phyloP scores from a whole-genome alignment of 2,797 vertebrate genomes.

The Tokudaia muenninki region DNA sequence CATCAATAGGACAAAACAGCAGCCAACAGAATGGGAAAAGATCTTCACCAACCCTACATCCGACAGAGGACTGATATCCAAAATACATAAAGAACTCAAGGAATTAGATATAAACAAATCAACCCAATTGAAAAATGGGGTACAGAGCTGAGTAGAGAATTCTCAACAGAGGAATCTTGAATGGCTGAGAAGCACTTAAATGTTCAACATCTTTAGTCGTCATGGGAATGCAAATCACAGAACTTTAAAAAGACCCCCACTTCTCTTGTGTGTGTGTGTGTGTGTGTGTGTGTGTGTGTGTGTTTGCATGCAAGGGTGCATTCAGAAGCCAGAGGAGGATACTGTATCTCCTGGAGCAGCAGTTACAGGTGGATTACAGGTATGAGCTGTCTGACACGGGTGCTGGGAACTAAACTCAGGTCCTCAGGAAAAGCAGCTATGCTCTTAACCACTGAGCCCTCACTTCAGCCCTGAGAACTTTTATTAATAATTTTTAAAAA shows the following conservation, averaged over 20 bases:
- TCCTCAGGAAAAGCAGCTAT: neutral
- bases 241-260: too few species aligned
- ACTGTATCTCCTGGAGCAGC: neutral
- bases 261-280: too few species aligned
- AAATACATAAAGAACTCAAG: neutral
- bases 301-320: neutral
- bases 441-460: too few species aligned
- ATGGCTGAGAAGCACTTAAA: neutral
- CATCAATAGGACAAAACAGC: neutral
- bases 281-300: neutral
- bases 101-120: neutral
- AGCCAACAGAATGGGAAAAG: neutral
- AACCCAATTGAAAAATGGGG: neutral
- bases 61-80: too few species aligned
- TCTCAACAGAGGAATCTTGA: neutral
- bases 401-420: neutral
- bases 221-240: neutral
- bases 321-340: neutral
- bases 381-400: too few species aligned
- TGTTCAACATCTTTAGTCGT: neutral
- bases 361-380: neutral
- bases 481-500: neutral
- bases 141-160: neutral
- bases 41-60: neutral
- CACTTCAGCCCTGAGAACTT: neutral